Conservation (phyloP, 1,140 invertebrate species). For the Scaptomyza montana region DNA sequence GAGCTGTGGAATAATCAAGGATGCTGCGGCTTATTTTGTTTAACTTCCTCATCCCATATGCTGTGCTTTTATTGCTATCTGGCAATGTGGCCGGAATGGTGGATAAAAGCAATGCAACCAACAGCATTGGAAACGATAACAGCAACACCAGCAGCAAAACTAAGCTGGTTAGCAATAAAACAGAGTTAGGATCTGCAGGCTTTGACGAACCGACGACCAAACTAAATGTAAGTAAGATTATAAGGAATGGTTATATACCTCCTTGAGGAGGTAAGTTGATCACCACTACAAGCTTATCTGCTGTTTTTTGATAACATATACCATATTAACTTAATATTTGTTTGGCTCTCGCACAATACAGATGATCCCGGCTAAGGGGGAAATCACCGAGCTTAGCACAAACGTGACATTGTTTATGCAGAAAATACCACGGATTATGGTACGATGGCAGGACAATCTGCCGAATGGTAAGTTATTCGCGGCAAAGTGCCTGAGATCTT, state of each 20-base stretch:
- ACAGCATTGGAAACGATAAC: background rate
- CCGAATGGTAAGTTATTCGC: conserved; percentile 51
- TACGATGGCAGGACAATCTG: conserved; percentile 73
- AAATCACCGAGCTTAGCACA: conserved; percentile 56
- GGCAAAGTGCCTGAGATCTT: background rate
- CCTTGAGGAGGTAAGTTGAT: background rate
- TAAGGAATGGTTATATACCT: background rate
- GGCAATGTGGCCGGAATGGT: conserved; percentile 7
- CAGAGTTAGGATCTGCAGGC: background rate
- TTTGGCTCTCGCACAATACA: background rate
- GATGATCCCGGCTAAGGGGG: conserved; percentile 9
- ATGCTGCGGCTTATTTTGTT: conserved; percentile 24
- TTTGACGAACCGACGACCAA: background rate
- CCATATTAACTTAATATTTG: background rate
- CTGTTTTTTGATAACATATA: background rate
- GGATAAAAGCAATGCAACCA: background rate
- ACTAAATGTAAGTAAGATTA: conserved; percentile 2
- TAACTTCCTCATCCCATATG: conserved; percentile 14
- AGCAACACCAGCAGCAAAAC: background rate
- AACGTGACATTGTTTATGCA: conserved; percentile 67
- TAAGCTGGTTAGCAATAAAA: conserved; percentile 1
- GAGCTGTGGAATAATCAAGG: conserved; percentile 1
- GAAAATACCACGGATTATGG: conserved; percentile 63
- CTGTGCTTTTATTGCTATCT: conserved; percentile 2
- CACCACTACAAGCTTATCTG: no score